Evolutionary conservation across 2,113 vertebrate genomes (phyloP).

Genomic region (Eidolon helvum): DNA sequence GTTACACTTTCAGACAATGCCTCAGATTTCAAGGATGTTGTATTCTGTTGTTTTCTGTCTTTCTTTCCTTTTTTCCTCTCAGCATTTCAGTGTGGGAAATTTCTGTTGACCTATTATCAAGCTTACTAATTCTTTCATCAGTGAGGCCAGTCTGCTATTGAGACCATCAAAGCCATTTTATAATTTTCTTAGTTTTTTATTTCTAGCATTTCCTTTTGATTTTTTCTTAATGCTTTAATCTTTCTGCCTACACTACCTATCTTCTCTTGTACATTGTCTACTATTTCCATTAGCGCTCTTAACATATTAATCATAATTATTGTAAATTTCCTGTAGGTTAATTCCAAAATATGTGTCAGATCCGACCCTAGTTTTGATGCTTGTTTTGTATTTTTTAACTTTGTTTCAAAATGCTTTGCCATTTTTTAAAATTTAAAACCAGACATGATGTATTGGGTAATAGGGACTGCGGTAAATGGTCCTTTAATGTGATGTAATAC

Average conservation of each 20-base stretch:
- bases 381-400: neutral
- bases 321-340: neutral
- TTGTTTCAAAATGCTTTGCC: neutral
- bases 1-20: neutral
- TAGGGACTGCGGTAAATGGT: neutral
- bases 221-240: neutral
- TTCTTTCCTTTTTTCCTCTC: neutral
- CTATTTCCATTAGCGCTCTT: neutral
- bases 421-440: neutral
- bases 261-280: neutral
- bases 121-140: neutral
- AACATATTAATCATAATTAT: neutral
- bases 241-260: neutral
- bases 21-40: neutral
- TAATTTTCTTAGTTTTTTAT: constrained; percentile 2
- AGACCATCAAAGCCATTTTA: neutral
- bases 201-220: neutral
- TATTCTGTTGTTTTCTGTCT: neutral
- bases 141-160: neutral
- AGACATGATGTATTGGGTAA: neutral
- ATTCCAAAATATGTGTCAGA: neutral
- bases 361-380: neutral
- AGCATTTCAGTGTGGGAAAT: neutral
- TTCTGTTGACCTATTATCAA: neutral
- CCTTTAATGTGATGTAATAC: neutral